Base-by-base conservation (phyloP, 2,888 invertebrate species). In the Euplagia quadripunctaria region DNA sequence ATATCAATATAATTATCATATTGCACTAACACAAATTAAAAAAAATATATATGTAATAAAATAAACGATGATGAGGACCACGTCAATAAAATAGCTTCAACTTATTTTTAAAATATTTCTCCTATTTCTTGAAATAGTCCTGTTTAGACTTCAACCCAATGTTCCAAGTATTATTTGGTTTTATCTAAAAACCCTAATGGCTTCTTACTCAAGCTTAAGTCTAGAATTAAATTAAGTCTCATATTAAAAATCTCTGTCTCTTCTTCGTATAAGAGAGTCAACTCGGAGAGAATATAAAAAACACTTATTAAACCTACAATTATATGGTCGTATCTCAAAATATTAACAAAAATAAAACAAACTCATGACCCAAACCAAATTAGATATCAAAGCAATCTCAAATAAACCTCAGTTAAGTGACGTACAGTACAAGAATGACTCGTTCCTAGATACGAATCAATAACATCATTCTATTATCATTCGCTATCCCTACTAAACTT, bases 401-500 rank as follows among this genome's bases (percentile, higher is more conserved):
- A 4, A 20, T 14, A 65, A 20, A n/a, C 7, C 14, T 17, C 46
- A 65, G 14, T 4, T 49, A 8, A 20, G 6, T 46, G 14, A 14
- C 20, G 1, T 8, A 52, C 12, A 63, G 17, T 49, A 31, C 46
- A 16, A 46, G 14, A 64, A 20, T 43, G 5, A 55, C n/a, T 51
- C 12, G 49, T 51, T 8, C 14, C 52, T 0, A 70, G n/a, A 55
- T 64, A 52, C 31, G 8, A 68, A 68, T 68, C 58, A 67, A 65
- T 69, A 58, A 11, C 12, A 17, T 31, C 20, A 9, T 14, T 14
- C 51, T 31, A 75, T 72, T 71, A 74, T 63, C 42, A 58, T 42
- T 63, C 72, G 68, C 64, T 52, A 51, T 67, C 51, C 66, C 52
- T 49, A 46, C 61, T 69, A 68, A 76, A 51, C 73, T 71, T 20